phyloP scores from a whole-genome alignment of 2,113 vertebrate genomes.

The Polyodon spathula region DNA sequence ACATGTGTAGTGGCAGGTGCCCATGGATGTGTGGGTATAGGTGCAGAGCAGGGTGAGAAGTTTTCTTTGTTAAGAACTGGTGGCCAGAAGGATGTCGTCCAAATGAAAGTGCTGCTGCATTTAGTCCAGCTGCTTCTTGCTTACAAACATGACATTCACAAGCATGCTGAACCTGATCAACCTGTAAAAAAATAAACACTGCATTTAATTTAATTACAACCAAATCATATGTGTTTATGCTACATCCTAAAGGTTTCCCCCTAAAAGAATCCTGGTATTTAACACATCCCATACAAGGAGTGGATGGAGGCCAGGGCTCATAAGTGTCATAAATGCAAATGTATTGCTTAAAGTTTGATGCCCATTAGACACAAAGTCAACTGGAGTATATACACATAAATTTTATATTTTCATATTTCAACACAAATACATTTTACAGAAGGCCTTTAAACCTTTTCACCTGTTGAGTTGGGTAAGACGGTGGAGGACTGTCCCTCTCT shows the following conservation, averaged over 20 bases:
- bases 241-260: no score
- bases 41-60: conserved; percentile 83
- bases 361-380: background rate
- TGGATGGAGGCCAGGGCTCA: no score
- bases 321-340: no score
- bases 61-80: conserved; percentile 86
- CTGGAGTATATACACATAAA: background rate
- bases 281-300: no score
- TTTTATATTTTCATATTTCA: background rate
- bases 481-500: conserved; percentile 62
- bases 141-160: conserved; percentile 95
- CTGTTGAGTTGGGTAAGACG: conserved; percentile 69
- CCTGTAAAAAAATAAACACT: conserved; percentile 42
- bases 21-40: conserved; percentile 97
- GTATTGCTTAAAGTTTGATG: no score
- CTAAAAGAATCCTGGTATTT: no score
- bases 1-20: conserved; percentile 84
- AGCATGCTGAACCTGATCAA: conserved; percentile 68
- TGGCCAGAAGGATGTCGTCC: conserved; percentile 74
- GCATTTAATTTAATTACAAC: background rate
- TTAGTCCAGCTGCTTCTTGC: conserved; percentile 71
- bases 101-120: conserved; percentile 59
- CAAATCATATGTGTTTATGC: background rate
- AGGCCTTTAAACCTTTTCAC: conserved; percentile 33
- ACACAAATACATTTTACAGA: background rate